These are phyloP conservation scores for Lochmaea crataegi DNA, from an alignment of 2,888 invertebrate genomes.

Conservation along the genomic window DNA sequence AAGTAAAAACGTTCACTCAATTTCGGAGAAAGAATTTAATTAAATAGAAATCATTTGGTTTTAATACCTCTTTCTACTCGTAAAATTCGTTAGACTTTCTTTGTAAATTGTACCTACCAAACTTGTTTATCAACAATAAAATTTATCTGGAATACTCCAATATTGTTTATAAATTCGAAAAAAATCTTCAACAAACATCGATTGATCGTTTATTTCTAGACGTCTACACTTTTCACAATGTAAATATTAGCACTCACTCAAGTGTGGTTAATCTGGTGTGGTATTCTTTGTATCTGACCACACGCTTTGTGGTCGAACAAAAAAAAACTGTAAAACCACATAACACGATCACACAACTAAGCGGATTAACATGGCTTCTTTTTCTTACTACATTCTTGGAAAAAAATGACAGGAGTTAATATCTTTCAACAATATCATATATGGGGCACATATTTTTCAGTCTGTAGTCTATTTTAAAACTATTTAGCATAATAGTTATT, in stretches of 20 bases:
- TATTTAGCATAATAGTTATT: no score
- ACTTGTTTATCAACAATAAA: no score
- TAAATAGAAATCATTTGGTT: no score
- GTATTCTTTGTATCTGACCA: conserved; percentile 6
- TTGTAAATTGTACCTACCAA: no score
- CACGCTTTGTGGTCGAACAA: conserved; percentile 9
- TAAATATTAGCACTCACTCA: not conserved
- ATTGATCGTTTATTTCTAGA: not conserved
- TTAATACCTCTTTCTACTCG: no score
- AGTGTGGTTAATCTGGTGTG: conserved; percentile 10
- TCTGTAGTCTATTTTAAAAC: no score
- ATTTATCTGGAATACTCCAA: not conserved
- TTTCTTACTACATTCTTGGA: not conserved
- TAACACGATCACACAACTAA: conserved; percentile 1
- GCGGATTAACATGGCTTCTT: conserved; percentile 4
- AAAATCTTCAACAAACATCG: not conserved
- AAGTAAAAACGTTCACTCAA: no score
- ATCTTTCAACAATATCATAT: not conserved
- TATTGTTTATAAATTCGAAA: not conserved
- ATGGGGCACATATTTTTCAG: no score
- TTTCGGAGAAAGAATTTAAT: no score
- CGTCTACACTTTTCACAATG: not conserved
- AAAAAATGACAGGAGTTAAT: not conserved
- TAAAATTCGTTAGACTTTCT: no score
- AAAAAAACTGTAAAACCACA: conserved; percentile 7